Conservation (phyloP, 2,797 vertebrate genomes). For the Varecia variegata region DNA sequence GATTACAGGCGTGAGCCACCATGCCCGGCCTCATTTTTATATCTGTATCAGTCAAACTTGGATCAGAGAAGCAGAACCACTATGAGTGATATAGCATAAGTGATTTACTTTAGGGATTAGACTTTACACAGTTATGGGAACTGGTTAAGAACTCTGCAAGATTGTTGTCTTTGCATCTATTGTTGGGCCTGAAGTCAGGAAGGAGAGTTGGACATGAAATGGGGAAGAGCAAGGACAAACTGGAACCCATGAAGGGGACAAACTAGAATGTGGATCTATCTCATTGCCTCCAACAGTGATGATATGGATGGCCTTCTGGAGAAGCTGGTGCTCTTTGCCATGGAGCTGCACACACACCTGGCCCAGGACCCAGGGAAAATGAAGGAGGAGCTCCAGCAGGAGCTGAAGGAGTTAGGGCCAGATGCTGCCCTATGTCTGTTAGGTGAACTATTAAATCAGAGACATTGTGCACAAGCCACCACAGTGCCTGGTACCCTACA, state of each 20-base stretch:
- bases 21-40: too few species aligned
- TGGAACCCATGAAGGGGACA: background rate
- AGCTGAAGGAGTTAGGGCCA: background rate
- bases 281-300: background rate
- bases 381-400: background rate
- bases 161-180: background rate
- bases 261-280: background rate
- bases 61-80: background rate
- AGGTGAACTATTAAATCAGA: background rate
- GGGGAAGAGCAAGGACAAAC: background rate
- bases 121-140: background rate
- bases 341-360: background rate
- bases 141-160: background rate
- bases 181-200: background rate
- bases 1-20: too few species aligned
- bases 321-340: background rate
- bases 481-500: background rate
- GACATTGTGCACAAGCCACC: background rate
- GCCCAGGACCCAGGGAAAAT: background rate
- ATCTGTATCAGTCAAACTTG: background rate
- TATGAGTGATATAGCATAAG: background rate
- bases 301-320: background rate
- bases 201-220: background rate
- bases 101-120: background rate
- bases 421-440: background rate